Base-by-base conservation (phyloP, 2,113 vertebrate species). In the Ondatra zibethicus region DNA sequence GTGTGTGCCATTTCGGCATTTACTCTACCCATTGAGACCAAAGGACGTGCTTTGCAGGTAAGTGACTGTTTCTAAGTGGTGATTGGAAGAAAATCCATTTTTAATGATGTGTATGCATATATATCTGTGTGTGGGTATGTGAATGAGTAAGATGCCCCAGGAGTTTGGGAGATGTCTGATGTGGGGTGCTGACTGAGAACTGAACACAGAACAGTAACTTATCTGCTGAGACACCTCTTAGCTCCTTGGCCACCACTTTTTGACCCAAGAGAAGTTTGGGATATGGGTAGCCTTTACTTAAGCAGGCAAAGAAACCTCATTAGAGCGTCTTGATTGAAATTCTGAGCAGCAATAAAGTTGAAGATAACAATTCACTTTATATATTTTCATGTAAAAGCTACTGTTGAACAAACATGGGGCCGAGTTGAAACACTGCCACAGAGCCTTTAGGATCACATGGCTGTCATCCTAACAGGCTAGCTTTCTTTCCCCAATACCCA, bases 1-100 rank as follows among this genome's bases (percentile, higher is more conserved):
- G 3, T 99, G 9, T 99, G 99, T 1, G 98, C 99, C 1, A 36
- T 99, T 36, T 99, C 99, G 11, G 99, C 98, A 0, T 96, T 98
- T 50, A 98, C 99, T 0, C 97, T 99, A 65, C 99, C 99, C 23
- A 99, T 99, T 0, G 99, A 99, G 98, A 99, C 99, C 16, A 99
- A 98, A 98, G 99, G 99, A 76, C 98, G 99, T 81, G 99, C 99
- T 0, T 98, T 99, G 80, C 99, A 99, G 99, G 99, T 99, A 97
- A 97, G 98, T 94, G 10, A 66, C 6, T 12, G 55, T 58, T 58
- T 58, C 19, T 58, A 58, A 17, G 55, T 58, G 17, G 17, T 58
- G 55, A 58, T 58, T 19, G 55, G 17, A 58, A 58, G 55, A 58
- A 58, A 58, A 55, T 13, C 16, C 55, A 58, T 66, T 85, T 85